A percentile compares a stretch with the other conserved stretches of the same genome.
phyloP scores from a whole-genome alignment of 2,113 vertebrate species.

The Cyprinodon variegatus region DNA sequence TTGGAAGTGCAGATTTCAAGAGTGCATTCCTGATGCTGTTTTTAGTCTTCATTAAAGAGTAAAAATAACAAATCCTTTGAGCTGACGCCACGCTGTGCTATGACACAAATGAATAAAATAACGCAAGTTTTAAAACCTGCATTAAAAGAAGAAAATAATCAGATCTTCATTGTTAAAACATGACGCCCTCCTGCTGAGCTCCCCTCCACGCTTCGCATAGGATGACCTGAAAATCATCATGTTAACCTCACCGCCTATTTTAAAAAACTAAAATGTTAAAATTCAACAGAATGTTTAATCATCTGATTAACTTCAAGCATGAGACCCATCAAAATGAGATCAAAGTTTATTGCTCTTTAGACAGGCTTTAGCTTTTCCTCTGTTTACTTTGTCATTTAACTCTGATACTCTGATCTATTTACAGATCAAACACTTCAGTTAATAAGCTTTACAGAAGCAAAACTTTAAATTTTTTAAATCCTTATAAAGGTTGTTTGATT shows the following conservation, averaged over 20 bases:
- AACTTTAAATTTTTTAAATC: not conserved
- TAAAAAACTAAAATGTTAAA: not conserved
- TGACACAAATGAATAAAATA: constrained; percentile 5
- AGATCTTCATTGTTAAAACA: not conserved
- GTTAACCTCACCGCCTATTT: not conserved
- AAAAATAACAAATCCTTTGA: constrained; percentile 6
- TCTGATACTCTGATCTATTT: not conserved
- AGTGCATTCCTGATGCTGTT: not conserved
- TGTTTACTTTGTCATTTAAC: not conserved
- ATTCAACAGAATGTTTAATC: no score
- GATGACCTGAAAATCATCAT: not conserved
- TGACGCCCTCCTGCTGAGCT: not conserved
- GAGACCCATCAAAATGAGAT: not conserved
- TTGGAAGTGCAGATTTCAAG: not conserved
- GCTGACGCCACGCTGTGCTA: constrained; percentile 10
- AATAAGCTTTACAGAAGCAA: not conserved
- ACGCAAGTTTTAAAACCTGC: not conserved
- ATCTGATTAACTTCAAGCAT: no score
- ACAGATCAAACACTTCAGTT: not conserved
- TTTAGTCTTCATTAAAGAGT: constrained; percentile 12
- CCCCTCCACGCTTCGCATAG: not conserved
- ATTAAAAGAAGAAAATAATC: constrained; percentile 1
- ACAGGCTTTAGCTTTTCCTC: not conserved
- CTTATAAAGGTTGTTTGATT: not conserved
- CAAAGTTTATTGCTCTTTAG: not conserved